Conservation (phyloP, 2,113 vertebrate genomes). For the Atractosteus spatula region DNA sequence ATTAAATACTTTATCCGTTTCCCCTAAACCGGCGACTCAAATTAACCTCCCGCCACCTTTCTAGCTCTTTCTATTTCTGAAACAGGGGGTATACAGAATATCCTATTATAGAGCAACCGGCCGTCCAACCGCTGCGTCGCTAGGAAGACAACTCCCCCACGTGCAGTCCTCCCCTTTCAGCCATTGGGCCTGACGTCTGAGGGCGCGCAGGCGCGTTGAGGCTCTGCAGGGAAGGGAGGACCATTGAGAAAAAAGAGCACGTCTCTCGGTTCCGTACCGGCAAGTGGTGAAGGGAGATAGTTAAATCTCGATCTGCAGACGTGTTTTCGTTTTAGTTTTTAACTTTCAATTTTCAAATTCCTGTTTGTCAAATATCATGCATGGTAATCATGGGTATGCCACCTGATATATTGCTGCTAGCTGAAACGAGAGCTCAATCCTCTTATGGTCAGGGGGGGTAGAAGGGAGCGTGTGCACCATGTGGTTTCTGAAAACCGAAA, state of each 20-base stretch:
- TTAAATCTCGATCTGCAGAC: too few species aligned
- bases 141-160: constrained; percentile 69
- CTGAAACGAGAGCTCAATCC: too few species aligned
- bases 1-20: not conserved
- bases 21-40: not conserved
- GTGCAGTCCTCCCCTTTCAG: constrained; percentile 38
- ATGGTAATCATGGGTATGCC: too few species aligned
- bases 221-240: not conserved
- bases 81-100: constrained; percentile 27
- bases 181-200: constrained; percentile 45
- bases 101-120: constrained; percentile 43
- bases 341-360: too few species aligned
- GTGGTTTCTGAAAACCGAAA: too few species aligned
- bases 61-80: constrained; percentile 31
- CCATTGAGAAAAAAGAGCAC: constrained; percentile 8
- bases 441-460: too few species aligned
- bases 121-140: constrained; percentile 57
- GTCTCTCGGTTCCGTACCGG: too few species aligned
- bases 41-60: not conserved
- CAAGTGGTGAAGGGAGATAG: too few species aligned
- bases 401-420: too few species aligned
- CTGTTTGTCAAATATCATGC: too few species aligned
- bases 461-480: too few species aligned
- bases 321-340: too few species aligned
- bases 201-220: constrained; percentile 11